Conservation (phyloP, 2,113 vertebrate species). For the Chlorodrepanis virens region DNA sequence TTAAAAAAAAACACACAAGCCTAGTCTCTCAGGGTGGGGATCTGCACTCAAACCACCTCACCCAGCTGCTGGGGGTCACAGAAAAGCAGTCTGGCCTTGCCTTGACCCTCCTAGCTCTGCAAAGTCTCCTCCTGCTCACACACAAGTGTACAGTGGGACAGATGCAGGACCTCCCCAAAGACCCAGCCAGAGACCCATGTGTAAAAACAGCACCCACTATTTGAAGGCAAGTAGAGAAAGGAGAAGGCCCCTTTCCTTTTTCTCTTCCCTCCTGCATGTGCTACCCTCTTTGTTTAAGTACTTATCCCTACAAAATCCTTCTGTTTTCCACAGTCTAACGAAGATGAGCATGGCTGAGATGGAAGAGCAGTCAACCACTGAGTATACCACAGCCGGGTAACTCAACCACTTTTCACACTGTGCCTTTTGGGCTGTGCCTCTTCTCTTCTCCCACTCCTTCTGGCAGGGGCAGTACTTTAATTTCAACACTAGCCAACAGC, state of each 20-base stretch:
- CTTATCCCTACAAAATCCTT: neutral
- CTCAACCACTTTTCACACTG: neutral
- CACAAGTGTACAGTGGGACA: neutral
- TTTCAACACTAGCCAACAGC: neutral
- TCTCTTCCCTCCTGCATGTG: neutral
- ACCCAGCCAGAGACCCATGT: neutral
- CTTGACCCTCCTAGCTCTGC: neutral
- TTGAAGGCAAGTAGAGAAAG: neutral
- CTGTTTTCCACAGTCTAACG: neutral
- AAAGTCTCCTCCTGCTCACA: neutral
- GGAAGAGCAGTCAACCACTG: neutral
- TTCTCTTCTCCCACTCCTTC: neutral
- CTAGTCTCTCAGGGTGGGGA: neutral
- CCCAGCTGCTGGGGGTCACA: neutral
- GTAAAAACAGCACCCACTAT: neutral
- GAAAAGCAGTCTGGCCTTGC: neutral
- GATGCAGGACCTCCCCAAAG: neutral
- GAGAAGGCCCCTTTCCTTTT: rapidly evolving
- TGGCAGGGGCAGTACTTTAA: neutral
- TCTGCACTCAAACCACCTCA: neutral
- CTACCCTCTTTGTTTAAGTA: neutral
- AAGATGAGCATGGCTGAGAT: neutral
- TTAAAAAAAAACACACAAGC: rapidly evolving
- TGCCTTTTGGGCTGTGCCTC: neutral
- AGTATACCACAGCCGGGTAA: neutral